phyloP scores from a whole-genome alignment of 1,140 invertebrate genomes.

The Probaryconus sp. region DNA sequence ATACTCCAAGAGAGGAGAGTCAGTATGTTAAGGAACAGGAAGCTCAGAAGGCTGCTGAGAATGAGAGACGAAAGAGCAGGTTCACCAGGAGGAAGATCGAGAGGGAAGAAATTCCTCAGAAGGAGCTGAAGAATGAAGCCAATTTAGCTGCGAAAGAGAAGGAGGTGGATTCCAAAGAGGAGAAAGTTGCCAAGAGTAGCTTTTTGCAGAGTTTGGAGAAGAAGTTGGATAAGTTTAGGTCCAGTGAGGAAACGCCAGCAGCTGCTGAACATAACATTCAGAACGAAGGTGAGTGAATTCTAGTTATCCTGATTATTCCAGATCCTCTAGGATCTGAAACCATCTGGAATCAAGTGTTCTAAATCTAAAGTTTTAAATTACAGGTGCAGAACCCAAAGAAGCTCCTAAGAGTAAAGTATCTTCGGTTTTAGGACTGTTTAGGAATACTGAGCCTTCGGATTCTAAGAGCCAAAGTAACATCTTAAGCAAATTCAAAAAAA shows the following conservation, averaged over 20 bases:
- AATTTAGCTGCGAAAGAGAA: conserved; percentile 64
- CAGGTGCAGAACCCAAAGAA: conserved; percentile 17
- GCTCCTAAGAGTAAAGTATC: conserved; percentile 80
- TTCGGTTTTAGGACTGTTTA: conserved; percentile 85
- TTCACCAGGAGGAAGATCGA: conserved; percentile 69
- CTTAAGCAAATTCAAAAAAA: conserved; percentile 69
- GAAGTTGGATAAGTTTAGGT: conserved; percentile 75
- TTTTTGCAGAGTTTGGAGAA: conserved; percentile 77
- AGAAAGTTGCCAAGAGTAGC: conserved; percentile 61
- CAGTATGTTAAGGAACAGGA: conserved; percentile 84
- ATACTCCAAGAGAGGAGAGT: conserved; percentile 84
- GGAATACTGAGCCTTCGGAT: conserved; percentile 77
- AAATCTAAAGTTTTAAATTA: too few relatives aligned
- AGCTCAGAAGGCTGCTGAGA: conserved; percentile 75
- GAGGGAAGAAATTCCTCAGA: conserved; percentile 62
- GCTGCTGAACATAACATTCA: too few relatives aligned
- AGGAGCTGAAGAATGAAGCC: conserved; percentile 72
- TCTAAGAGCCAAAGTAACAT: conserved; percentile 54
- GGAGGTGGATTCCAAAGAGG: conserved; percentile 56
- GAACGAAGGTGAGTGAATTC: too few relatives aligned
- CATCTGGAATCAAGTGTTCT: too few relatives aligned
- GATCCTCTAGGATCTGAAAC: too few relatives aligned
- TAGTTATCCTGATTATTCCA: too few relatives aligned
- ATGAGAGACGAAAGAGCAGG: conserved; percentile 74
- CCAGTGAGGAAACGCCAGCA: conserved; percentile 59